These are phyloP conservation scores for Orientallactaga sibirica DNA, from an alignment of 2,797 vertebrate species.

Conservation along the genomic window DNA sequence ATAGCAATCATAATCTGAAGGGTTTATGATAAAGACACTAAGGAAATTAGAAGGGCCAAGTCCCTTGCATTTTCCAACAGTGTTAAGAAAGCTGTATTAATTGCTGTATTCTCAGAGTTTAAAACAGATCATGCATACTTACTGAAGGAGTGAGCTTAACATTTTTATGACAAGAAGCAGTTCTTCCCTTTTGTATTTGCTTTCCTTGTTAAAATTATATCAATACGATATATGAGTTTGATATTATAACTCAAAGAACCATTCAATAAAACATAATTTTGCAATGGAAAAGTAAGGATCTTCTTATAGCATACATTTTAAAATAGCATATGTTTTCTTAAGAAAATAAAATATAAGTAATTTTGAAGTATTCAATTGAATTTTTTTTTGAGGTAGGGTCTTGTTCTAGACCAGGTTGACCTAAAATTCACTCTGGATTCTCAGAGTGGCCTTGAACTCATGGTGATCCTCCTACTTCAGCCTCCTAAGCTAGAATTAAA, in stretches of 20 bases:
- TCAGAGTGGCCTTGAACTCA: too few relatives aligned
- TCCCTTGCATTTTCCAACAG: neutral
- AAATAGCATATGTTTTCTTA: neutral
- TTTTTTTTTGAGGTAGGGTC: too few relatives aligned
- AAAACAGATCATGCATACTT: neutral
- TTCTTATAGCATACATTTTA: slow-evolving; percentile 49
- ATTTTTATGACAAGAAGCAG: neutral
- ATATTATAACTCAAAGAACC: slow-evolving; percentile 36
- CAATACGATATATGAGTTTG: neutral
- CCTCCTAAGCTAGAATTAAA: too few relatives aligned
- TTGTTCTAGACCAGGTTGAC: too few relatives aligned
- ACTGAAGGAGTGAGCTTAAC: neutral
- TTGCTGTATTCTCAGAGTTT: neutral
- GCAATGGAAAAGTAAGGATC: slow-evolving; percentile 33
- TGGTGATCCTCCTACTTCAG: too few relatives aligned
- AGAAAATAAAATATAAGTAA: slow-evolving; percentile 28
- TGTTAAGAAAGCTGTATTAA: slow-evolving; percentile 24
- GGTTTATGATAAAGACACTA: neutral
- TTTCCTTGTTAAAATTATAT: neutral
- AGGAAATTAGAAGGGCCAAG: neutral
- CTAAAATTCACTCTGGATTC: too few relatives aligned
- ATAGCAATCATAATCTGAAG: slow-evolving; percentile 20
- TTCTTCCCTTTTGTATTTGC: neutral
- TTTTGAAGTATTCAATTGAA: neutral
- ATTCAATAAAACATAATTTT: neutral